Percentiles rank a stretch among this genome's conserved stretches.
phyloP scores from a whole-genome alignment of 2,888 invertebrate genomes.

The Agrilus mali region DNA sequence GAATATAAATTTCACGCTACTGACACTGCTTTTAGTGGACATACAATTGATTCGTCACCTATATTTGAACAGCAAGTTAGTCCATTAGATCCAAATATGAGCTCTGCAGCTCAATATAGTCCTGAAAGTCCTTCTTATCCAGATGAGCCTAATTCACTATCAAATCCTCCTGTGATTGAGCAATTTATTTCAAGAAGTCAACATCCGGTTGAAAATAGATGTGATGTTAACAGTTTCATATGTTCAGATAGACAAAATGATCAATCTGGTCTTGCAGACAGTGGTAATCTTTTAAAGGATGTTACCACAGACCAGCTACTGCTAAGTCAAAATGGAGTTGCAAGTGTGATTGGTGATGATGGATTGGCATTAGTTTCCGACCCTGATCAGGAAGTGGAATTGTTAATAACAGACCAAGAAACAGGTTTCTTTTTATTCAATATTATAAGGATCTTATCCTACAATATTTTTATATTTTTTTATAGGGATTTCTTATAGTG shows the following conservation, averaged over 20 bases:
- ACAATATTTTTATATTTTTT: not conserved
- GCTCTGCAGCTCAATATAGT: conserved; percentile 48
- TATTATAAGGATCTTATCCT: not conserved
- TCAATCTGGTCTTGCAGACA: conserved; percentile 17
- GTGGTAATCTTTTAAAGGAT: conserved; percentile 18
- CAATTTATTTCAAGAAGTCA: conserved; percentile 22
- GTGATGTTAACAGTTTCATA: too few relatives aligned
- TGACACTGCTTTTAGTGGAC: conserved; percentile 15
- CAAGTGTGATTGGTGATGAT: conserved; percentile 9
- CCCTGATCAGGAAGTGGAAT: conserved; percentile 29
- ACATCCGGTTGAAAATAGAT: conserved; percentile 1
- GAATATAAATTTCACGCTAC: conserved; percentile 22
- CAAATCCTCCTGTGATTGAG: conserved; percentile 28
- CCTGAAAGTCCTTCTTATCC: conserved; percentile 33
- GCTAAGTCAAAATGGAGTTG: conserved; percentile 12
- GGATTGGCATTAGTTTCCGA: conserved; percentile 17
- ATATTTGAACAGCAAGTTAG: conserved; percentile 30
- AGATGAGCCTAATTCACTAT: conserved; percentile 21
- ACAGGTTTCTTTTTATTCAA: conserved; percentile 17
- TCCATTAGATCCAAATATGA: conserved; percentile 38
- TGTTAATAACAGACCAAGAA: conserved; percentile 32
- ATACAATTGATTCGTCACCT: conserved; percentile 13
- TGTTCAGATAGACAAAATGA: conserved; percentile 5
- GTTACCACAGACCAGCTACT: conserved; percentile 24
- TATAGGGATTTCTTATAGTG: conserved; percentile 17